phyloP scores from a whole-genome alignment of 2,888 invertebrate genomes.

The Rotaria sp. region DNA sequence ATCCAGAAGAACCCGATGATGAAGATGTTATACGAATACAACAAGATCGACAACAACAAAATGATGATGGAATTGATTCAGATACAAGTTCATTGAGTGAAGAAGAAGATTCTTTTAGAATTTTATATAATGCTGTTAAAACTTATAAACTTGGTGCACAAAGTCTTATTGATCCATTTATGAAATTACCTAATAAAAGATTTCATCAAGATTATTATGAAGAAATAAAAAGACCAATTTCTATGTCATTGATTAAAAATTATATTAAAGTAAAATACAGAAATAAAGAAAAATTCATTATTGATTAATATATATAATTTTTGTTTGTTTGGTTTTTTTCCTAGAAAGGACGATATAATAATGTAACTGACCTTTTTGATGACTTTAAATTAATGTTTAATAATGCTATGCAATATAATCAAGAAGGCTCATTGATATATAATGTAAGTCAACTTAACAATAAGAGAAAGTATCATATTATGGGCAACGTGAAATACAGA shows the following conservation, averaged over 20 bases:
- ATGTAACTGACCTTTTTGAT: slow-evolving; percentile 6
- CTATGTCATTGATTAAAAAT: slow-evolving; percentile 73
- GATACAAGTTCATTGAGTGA: slow-evolving; percentile 43
- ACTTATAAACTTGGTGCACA: slow-evolving; percentile 61
- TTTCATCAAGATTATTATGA: slow-evolving; percentile 94
- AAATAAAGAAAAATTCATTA: slow-evolving; percentile 40
- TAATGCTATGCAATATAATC: slow-evolving; percentile 40
- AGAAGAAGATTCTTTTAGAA: slow-evolving; percentile 55
- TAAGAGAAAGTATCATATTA: not conserved
- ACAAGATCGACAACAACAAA: not conserved
- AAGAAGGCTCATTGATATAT: slow-evolving; percentile 22
- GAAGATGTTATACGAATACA: not conserved
- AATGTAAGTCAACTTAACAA: not conserved
- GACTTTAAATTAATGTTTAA: slow-evolving; percentile 40
- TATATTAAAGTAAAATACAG: slow-evolving; percentile 55
- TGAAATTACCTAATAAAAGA: slow-evolving; percentile 75
- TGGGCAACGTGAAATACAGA: too few species aligned
- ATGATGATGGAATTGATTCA: not conserved
- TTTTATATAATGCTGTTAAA: slow-evolving; percentile 70
- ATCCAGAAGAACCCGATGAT: slow-evolving; percentile 2
- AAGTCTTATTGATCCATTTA: slow-evolving; percentile 80
- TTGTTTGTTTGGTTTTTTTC: not conserved
- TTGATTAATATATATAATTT: not conserved
- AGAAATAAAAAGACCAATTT: slow-evolving; percentile 88
- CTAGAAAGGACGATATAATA: slow-evolving; percentile 27